These are phyloP conservation scores for Matsumyia berberina DNA, from an alignment of 2,888 invertebrate species.

Conservation along the genomic window DNA sequence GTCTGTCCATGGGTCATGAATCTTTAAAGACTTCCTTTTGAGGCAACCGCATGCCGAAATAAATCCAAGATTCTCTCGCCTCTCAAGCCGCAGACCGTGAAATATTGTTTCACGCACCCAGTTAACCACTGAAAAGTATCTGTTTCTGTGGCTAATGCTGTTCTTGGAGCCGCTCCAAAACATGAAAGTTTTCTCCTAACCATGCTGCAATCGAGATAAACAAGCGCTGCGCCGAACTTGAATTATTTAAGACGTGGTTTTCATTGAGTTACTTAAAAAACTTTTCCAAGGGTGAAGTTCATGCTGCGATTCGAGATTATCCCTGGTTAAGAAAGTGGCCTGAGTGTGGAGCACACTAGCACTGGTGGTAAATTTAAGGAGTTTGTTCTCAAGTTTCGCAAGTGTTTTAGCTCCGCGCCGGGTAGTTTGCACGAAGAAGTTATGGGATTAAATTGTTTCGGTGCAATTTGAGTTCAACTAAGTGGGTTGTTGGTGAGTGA, in stretches of 20 bases:
- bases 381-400: conserved; percentile 61
- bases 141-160: conserved; percentile 53
- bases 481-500: conserved; percentile 52
- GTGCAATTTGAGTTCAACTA: conserved; percentile 66
- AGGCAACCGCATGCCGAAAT: conserved; percentile 35
- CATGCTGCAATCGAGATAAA: conserved; percentile 46
- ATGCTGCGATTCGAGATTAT: conserved; percentile 66
- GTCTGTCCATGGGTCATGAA: conserved; percentile 29
- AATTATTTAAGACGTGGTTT: conserved; percentile 76
- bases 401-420: conserved; percentile 59
- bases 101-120: conserved; percentile 64
- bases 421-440: conserved; percentile 42
- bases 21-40: conserved; percentile 35
- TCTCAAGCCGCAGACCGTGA: conserved; percentile 53
- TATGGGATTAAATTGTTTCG: conserved; percentile 70
- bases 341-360: background rate
- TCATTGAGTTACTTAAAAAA: conserved; percentile 74
- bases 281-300: conserved; percentile 73
- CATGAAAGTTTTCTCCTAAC: conserved; percentile 54
- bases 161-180: conserved; percentile 64
- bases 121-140: conserved; percentile 40
- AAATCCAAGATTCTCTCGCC: conserved; percentile 41
- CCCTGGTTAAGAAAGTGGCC: conserved; percentile 56
- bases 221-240: conserved; percentile 67
- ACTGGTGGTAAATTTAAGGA: conserved; percentile 67